Conservation (phyloP, 2,113 vertebrate genomes). For the Tyto alba region DNA sequence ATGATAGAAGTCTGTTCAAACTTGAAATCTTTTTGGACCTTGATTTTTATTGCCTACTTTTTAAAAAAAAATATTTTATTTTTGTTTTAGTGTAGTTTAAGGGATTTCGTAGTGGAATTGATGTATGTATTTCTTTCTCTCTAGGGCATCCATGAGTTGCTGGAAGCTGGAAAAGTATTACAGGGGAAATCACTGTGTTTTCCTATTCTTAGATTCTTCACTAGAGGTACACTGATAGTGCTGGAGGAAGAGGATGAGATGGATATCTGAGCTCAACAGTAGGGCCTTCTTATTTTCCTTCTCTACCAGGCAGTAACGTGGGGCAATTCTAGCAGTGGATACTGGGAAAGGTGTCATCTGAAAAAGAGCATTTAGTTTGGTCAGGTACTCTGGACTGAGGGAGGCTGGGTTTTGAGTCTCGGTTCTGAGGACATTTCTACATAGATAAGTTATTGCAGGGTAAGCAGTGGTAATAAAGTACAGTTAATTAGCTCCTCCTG, state of each 20-base stretch:
- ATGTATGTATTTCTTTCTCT: background rate
- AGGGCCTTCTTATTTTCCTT: background rate
- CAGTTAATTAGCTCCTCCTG: slow-evolving; percentile 2
- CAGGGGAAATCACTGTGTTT: background rate
- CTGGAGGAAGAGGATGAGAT: background rate
- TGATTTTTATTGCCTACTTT: background rate
- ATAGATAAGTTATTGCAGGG: background rate
- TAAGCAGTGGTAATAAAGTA: background rate
- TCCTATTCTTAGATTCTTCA: background rate
- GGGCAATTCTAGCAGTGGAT: background rate
- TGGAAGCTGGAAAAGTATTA: background rate
- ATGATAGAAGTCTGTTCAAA: background rate
- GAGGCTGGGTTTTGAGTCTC: background rate
- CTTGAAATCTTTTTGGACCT: background rate
- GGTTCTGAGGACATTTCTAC: background rate
- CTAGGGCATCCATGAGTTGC: background rate
- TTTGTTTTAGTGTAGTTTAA: background rate
- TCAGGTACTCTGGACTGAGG: background rate
- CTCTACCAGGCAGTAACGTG: background rate
- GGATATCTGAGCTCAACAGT: background rate
- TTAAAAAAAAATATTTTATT: too few species aligned
- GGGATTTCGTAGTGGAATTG: background rate
- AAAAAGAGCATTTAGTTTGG: background rate
- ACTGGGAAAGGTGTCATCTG: background rate
- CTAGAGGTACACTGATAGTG: background rate